Conservation (phyloP, 2,113 vertebrate genomes). For the Arenaria interpres region DNA sequence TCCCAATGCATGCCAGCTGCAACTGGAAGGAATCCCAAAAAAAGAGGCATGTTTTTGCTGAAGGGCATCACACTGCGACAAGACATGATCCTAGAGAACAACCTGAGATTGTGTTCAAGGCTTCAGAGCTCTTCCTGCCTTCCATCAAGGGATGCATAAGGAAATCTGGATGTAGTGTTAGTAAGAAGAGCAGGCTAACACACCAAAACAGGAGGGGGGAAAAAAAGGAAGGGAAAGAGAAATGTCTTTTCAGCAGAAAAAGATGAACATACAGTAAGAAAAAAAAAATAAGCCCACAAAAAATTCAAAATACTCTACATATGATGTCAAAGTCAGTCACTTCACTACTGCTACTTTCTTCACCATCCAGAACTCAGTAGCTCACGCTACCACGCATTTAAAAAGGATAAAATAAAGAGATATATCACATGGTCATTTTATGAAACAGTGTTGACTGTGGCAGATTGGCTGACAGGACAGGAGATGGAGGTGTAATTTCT, state of each 20-base stretch:
- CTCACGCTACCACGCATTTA: accelerated
- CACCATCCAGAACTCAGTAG: background rate
- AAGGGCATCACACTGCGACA: background rate
- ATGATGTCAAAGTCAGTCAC: background rate
- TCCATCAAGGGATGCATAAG: background rate
- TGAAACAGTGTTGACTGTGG: accelerated
- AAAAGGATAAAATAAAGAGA: background rate
- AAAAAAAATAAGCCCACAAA: background rate
- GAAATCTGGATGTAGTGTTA: background rate
- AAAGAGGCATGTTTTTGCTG: background rate
- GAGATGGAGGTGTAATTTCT: background rate
- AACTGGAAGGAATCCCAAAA: background rate
- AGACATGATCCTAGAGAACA: background rate
- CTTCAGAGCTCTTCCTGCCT: background rate
- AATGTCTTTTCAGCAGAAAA: background rate
- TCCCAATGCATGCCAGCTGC: background rate
- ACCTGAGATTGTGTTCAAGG: background rate
- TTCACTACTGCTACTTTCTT: background rate
- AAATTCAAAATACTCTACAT: background rate
- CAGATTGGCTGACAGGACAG: background rate
- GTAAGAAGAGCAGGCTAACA: background rate
- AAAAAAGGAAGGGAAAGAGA: background rate
- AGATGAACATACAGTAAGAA: background rate
- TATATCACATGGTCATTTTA: background rate
- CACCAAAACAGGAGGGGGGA: background rate